A percentile compares a stretch with the other conserved stretches of the same genome.
Conservation (phyloP, 2,888 invertebrate species). For the Amorpha juglandis region DNA sequence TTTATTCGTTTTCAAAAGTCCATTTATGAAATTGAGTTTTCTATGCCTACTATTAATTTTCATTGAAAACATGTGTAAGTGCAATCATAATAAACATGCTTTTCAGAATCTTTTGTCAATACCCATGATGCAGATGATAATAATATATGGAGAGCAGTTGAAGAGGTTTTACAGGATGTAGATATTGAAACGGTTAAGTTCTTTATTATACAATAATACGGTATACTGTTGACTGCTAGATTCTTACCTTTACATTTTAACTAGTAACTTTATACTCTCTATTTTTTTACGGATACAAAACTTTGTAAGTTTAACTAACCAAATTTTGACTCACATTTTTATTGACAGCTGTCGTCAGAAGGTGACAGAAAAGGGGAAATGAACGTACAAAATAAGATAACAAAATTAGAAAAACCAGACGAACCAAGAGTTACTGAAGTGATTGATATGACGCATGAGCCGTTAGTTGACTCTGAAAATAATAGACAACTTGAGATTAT, state of each 20-base stretch:
- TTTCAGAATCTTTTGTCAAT: background rate
- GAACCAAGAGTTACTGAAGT: background rate
- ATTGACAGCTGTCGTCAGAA: background rate
- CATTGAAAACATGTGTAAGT: too few relatives aligned
- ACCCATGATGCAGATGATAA: background rate
- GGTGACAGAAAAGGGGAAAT: too few relatives aligned
- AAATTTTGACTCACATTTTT: background rate
- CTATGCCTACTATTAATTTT: too few relatives aligned
- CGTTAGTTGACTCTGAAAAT: background rate
- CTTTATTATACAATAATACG: background rate
- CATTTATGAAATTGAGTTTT: too few relatives aligned
- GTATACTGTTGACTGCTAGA: too few relatives aligned
- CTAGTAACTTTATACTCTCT: too few relatives aligned
- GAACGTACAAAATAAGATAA: background rate
- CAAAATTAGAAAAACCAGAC: background rate
- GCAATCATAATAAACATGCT: background rate
- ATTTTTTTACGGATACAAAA: too few relatives aligned
- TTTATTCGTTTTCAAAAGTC: too few relatives aligned
- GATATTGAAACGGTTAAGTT: slow-evolving; percentile 1
- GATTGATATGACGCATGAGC: slow-evolving; percentile 4
- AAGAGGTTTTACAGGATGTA: slow-evolving; percentile 20
- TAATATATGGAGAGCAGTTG: slow-evolving; percentile 19
- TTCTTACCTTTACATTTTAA: too few relatives aligned
- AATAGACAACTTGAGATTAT: background rate
- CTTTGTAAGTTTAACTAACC: background rate